Percentiles rank a stretch among this genome's conserved stretches.
phyloP scores from a whole-genome alignment of 2,113 vertebrate genomes.

The Lagopus muta region DNA sequence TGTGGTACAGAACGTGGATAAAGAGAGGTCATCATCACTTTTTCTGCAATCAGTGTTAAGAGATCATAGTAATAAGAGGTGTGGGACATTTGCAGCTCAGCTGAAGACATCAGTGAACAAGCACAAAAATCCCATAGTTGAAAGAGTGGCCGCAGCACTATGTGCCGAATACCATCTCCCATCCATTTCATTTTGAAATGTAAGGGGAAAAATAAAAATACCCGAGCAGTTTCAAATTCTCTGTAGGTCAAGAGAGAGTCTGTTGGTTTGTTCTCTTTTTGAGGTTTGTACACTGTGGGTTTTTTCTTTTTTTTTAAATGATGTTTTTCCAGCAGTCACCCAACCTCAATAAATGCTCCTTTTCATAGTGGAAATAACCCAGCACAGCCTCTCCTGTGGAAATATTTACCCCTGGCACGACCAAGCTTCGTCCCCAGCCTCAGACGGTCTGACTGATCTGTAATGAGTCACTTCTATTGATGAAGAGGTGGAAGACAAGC shows the following conservation, averaged over 20 bases:
- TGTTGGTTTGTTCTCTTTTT: background rate
- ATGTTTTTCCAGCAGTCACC: background rate
- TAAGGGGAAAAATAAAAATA: background rate
- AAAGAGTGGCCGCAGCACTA: background rate
- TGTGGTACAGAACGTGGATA: background rate
- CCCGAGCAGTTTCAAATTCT: background rate
- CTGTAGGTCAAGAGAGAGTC: background rate
- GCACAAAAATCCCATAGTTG: background rate
- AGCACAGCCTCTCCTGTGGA: background rate
- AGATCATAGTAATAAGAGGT: background rate
- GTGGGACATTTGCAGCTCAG: background rate
- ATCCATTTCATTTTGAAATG: background rate
- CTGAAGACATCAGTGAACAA: background rate
- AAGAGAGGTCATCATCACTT: background rate
- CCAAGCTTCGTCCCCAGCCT: conserved; percentile 17
- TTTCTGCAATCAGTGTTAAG: rapidly evolving
- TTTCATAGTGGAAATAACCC: conserved; percentile 48
- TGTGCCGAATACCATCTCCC: background rate
- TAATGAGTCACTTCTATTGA: conserved; percentile 8
- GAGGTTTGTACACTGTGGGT: no score
- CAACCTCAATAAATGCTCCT: conserved; percentile 41
- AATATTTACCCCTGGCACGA: conserved; percentile 38
- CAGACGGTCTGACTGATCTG: background rate
- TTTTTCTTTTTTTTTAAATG: background rate
- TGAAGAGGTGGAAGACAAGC: background rate